Percentiles rank a stretch among this genome's conserved stretches.
These are phyloP conservation scores for Empidonax alnorum DNA, from an alignment of 2,113 vertebrate species.

Conservation along the genomic window DNA sequence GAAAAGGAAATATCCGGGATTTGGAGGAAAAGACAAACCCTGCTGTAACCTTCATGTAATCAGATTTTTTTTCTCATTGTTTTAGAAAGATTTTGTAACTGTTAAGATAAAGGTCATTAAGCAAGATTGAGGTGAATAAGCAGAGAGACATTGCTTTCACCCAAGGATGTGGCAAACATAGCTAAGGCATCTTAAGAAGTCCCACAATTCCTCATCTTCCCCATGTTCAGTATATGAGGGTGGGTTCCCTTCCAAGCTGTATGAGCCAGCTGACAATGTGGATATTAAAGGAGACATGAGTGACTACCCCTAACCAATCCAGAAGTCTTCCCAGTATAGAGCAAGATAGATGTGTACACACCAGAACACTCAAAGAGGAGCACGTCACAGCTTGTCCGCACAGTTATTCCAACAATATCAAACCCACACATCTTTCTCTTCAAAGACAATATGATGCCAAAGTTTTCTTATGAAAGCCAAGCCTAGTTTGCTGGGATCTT, in stretches of 20 bases:
- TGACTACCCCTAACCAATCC: not conserved
- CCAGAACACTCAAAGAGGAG: not conserved
- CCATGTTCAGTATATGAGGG: not conserved
- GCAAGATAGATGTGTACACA: not conserved
- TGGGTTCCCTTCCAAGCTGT: not conserved
- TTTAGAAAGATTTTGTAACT: not conserved
- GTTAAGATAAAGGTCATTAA: not conserved
- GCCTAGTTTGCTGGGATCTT: not conserved
- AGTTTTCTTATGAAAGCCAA: not conserved
- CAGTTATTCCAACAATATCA: not conserved
- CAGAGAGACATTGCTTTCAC: not conserved
- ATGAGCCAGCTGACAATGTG: not conserved
- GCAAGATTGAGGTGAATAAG: not conserved
- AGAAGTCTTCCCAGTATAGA: not conserved
- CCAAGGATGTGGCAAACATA: not conserved
- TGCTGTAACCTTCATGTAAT: not conserved
- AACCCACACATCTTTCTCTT: not conserved
- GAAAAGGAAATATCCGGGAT: not conserved
- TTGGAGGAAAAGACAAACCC: not conserved
- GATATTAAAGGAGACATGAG: not conserved
- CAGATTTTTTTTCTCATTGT: not conserved
- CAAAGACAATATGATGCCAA: not conserved
- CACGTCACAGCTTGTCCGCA: not conserved
- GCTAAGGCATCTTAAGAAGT: not conserved
- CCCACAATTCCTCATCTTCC: not conserved